Evolutionary conservation across 2,888 invertebrate species (phyloP), one percentile per base, ranked within the genome.

Genomic region (Andrena marginata): DNA sequence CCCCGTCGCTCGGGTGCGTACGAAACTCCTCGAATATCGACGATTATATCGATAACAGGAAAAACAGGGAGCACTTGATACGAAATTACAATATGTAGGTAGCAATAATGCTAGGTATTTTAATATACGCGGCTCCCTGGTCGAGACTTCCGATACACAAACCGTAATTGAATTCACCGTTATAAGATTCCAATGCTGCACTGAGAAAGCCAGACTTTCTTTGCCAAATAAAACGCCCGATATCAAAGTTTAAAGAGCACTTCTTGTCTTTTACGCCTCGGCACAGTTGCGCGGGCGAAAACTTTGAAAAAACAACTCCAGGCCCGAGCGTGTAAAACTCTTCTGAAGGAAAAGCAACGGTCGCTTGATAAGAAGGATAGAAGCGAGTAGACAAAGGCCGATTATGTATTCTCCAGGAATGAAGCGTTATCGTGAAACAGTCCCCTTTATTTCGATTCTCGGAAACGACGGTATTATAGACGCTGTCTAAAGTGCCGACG

Each of bases 391-490:
- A 62, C 56, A 13, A 31, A 60, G 29, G n/a, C 16, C 60, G 26
- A 60, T 62, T 62, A 62, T 33, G 31, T 10, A 31, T 62, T 33
- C n/a, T 8, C n/a, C 20, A 1, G 31, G 10, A 33, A 62, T 0
- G n/a, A 31, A n/a, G 60, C 16, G 31, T 62, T 33, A 62, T 62
- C 60, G 33, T 0, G 26, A 56, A 56, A 56, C 8, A 10, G 23
- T 56, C 56, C 23, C 10, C 26, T 56, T 56, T 68, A 31, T 68
- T 68, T 35, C 68, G 31, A 33, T 23, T 54, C 54, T 16, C 16
- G 33, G 26, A 6, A 68, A 54, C n/a, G 51, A 23, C 23, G 23
- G 23, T 56, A 56, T 23, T 26, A 56, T 23, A 56, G 23, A 56
- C 23, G 23, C 23, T 10, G 56, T 20, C 10, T 20, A 23, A 56